A percentile compares a stretch with the other conserved stretches of the same genome.
Evolutionary conservation across 2,113 vertebrate genomes (phyloP).

Genomic region (Calidris pugnax): DNA sequence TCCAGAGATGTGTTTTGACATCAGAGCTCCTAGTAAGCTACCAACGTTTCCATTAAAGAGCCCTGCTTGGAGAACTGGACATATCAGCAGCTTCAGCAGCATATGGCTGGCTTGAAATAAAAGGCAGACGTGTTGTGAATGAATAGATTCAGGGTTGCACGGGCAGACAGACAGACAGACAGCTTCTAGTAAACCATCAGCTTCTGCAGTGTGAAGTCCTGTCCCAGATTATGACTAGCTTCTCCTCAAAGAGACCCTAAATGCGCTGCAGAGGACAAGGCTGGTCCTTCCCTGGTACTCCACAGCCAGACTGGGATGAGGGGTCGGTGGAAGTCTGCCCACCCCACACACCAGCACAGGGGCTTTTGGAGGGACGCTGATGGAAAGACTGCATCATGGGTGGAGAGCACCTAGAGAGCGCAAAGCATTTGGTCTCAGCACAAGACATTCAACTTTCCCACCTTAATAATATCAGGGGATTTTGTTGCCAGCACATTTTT

Average conservation of each 20-base stretch:
- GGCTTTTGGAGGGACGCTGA: not conserved
- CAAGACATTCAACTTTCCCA: not conserved
- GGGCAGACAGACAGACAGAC: fast-evolving
- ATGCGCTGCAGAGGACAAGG: not conserved
- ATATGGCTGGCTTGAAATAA: not conserved
- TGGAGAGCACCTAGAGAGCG: not conserved
- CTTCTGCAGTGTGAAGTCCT: not conserved
- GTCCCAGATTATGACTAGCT: not conserved
- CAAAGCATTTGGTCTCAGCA: not conserved
- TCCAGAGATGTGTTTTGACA: not conserved
- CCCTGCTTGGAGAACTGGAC: not conserved
- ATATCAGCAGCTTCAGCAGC: not conserved
- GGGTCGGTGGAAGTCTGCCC: not conserved
- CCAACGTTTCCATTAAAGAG: not conserved
- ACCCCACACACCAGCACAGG: not conserved
- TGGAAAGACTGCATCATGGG: not conserved
- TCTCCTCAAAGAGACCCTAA: not conserved
- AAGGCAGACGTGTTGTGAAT: not conserved
- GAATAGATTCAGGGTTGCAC: not conserved
- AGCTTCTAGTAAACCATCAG: not conserved
- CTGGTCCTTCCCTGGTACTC: not conserved
- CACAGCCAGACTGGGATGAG: not conserved
- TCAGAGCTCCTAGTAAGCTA: not conserved
- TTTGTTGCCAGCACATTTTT: not conserved
- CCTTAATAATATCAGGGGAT: not conserved